Conservation (phyloP, 2,113 vertebrate species). For the Malurus melanocephalus region DNA sequence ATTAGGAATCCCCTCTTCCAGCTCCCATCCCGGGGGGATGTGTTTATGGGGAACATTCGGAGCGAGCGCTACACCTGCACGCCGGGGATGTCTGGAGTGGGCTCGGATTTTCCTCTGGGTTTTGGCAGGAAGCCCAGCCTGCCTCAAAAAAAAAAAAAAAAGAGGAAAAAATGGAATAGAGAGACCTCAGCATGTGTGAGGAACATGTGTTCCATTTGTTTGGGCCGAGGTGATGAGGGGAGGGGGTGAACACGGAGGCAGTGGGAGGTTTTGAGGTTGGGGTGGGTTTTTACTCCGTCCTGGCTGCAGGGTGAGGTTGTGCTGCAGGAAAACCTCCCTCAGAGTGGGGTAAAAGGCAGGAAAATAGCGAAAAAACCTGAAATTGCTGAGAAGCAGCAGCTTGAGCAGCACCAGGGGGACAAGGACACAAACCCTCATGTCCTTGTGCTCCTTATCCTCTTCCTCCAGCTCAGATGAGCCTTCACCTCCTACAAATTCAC, state of each 20-base stretch:
- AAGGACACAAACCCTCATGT: not conserved
- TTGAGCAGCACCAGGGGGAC: not conserved
- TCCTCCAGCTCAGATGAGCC: not conserved
- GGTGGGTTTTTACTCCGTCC: not conserved
- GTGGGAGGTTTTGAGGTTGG: not conserved
- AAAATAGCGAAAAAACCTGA: accelerated
- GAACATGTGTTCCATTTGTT: conserved; percentile 47
- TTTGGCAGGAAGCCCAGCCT: conserved; percentile 51
- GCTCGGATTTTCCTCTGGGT: conserved; percentile 56
- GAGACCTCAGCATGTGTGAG: not conserved
- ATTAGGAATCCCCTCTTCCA: conserved; percentile 53
- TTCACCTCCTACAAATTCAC: not conserved
- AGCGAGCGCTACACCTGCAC: conserved; percentile 40
- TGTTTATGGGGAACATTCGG: conserved; percentile 3
- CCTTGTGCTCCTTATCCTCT: not conserved
- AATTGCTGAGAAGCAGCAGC: not conserved
- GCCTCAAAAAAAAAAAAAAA: not conserved
- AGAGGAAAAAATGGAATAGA: not conserved
- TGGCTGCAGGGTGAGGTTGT: accelerated
- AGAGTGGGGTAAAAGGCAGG: not conserved
- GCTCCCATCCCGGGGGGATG: conserved; percentile 21
- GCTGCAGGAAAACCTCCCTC: not conserved
- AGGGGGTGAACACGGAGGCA: not conserved
- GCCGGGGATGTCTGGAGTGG: conserved; percentile 37
- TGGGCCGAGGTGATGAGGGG: not conserved